These are phyloP conservation scores for Trematocara macrostoma DNA, from an alignment of 2,113 vertebrate genomes.

Conservation along the genomic window DNA sequence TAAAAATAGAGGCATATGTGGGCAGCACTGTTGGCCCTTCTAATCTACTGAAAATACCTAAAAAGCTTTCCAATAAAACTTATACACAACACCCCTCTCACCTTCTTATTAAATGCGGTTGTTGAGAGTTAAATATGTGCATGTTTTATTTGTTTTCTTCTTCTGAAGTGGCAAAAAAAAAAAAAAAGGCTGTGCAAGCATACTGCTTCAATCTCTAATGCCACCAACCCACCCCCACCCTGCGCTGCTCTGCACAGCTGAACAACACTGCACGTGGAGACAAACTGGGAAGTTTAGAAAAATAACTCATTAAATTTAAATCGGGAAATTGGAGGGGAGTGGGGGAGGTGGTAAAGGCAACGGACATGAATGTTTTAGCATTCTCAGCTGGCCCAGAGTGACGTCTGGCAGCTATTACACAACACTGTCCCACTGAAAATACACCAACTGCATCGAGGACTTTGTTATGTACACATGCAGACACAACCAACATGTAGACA, in stretches of 20 bases:
- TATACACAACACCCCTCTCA: background rate
- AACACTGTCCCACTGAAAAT: conserved; percentile 32
- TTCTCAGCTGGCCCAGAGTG: conserved; percentile 40
- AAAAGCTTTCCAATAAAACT: background rate
- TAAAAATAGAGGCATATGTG: background rate
- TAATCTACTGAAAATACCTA: background rate
- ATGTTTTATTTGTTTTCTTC: background rate
- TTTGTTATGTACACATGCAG: conserved; percentile 3
- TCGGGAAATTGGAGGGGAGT: background rate
- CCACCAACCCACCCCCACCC: background rate
- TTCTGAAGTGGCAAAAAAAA: background rate
- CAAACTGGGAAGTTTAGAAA: conserved; percentile 35
- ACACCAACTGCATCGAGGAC: background rate
- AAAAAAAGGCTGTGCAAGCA: background rate
- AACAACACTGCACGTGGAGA: conserved; percentile 4
- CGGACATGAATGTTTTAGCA: conserved; percentile 57
- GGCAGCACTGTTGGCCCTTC: background rate
- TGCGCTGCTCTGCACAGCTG: background rate
- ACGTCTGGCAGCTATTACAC: conserved; percentile 52
- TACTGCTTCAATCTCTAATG: background rate
- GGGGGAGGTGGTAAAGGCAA: background rate
- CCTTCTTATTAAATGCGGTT: background rate
- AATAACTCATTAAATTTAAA: conserved; percentile 47
- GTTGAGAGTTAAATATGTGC: background rate
- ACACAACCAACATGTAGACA: background rate